phyloP scores from a whole-genome alignment of 1,140 invertebrate species.

The Zelostemma sp. region DNA sequence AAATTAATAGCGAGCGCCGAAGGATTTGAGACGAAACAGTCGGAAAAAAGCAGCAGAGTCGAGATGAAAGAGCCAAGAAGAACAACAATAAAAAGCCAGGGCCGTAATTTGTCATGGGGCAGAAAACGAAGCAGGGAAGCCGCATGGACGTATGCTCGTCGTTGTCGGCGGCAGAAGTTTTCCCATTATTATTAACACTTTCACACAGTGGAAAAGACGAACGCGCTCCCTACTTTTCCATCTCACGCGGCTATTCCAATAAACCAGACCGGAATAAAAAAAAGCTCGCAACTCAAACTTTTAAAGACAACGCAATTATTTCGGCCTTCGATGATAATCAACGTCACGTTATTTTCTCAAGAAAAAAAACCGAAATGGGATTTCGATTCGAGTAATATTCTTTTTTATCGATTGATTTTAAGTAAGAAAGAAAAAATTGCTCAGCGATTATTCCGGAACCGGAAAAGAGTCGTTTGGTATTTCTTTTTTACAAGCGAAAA shows the following conservation, averaged over 20 bases:
- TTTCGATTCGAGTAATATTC: no score
- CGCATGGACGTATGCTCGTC: conserved; percentile 21
- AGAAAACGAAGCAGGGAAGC: conserved; percentile 13
- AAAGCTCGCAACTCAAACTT: conserved; percentile 7
- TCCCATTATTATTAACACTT: conserved; percentile 49
- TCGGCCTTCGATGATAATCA: background rate
- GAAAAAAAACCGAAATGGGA: no score
- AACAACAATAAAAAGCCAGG: conserved; percentile 26
- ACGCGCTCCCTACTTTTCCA: conserved; percentile 3
- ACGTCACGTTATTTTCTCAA: no score
- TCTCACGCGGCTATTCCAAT: conserved; percentile 9
- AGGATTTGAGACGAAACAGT: background rate
- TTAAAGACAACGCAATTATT: conserved; percentile 20
- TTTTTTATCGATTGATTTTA: no score
- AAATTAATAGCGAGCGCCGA: background rate
- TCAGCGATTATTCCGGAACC: no score
- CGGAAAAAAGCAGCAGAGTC: background rate
- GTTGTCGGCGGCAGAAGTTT: conserved; percentile 30
- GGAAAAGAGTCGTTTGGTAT: no score
- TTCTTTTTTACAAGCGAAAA: no score
- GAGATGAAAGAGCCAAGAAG: conserved; percentile 20
- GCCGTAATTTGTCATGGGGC: conserved; percentile 44
- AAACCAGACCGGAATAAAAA: conserved; percentile 26
- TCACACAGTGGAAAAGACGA: conserved; percentile 17
- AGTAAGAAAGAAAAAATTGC: no score